Conservation (phyloP, 2,888 invertebrate species). For the Amblyjoppa fuscipennis region DNA sequence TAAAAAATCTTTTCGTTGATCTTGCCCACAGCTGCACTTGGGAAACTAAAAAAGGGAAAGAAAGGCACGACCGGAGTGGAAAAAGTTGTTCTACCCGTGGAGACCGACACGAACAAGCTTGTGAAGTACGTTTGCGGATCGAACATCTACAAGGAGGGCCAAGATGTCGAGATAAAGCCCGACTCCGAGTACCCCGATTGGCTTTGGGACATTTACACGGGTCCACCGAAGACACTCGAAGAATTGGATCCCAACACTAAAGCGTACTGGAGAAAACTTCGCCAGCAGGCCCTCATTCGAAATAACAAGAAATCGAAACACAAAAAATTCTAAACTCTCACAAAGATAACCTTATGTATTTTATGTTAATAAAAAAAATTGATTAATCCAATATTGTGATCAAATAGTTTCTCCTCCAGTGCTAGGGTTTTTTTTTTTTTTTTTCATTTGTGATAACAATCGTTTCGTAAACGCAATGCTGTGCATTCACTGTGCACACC, state of each 20-base stretch:
- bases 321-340: conserved; percentile 87
- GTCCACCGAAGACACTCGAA: conserved; percentile 88
- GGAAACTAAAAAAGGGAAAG: conserved; percentile 86
- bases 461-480: not conserved
- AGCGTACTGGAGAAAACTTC: conserved; percentile 92
- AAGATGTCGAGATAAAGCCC: conserved; percentile 92
- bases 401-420: not conserved
- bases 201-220: conserved; percentile 92
- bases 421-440: no score
- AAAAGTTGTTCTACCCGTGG: conserved; percentile 92
- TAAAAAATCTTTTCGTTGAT: not conserved
- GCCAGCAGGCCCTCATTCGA: conserved; percentile 88
- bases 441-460: not conserved
- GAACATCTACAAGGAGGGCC: conserved; percentile 92
- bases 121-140: conserved; percentile 93
- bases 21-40: conserved; percentile 75
- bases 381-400: not conserved
- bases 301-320: conserved; percentile 89
- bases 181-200: conserved; percentile 96
- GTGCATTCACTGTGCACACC: conserved; percentile 1
- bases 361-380: conserved; percentile 47
- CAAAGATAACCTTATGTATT: conserved; percentile 15
- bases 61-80: conserved; percentile 88
- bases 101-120: conserved; percentile 92
- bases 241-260: conserved; percentile 92